Evolutionary conservation across 2,113 vertebrate genomes (phyloP), one percentile per base, ranked within the genome.

Genomic region (Solea solea): DNA sequence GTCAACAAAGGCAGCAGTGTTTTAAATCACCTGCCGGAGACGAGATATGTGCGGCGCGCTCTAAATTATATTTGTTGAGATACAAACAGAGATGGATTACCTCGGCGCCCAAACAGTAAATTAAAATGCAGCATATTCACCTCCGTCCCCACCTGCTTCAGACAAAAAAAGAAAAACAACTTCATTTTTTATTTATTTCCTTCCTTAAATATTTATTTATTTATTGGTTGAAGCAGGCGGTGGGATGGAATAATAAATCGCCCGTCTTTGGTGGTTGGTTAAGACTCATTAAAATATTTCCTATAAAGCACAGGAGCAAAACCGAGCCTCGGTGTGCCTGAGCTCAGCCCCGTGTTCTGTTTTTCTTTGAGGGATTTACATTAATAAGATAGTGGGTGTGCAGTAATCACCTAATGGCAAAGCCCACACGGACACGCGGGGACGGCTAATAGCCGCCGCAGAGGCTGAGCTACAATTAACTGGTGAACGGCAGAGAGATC

Each of bases 11-110:
- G 63, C 34, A 61, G 54, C 66, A 81, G 66, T 68, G 59, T 80
- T 87, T 81, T 89, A 70, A 42, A 87, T 88, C 81, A 90, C 88
- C 69, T 83, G 65, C 34, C 57, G 62, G 49, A 65, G 72, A 86
- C 84, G 73, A 82, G 85, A 85, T 85, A 81, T 70, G 73, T 76
- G 55, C 52, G 52, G 55, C 52, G 52, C 21, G 64, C 61, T 77
- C 74, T 88, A 84, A 90, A 88, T 90, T 87, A 90, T 87, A 84
- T 89, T 88, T 89, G 78, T 87, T 61, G 59, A 64, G 71, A 86
- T 82, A 71, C 81, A 87, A 91, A 89, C 79, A 42, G 64, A 88
- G 92, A 93, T 86, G 87, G 85, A 93, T 90, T 76, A 86, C 86
- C 85, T 81, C 78, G 61, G 57, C 64, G 74, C 69, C 69, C 57